Conservation (phyloP, 2,797 vertebrate species). For the Vespertilio murinus region DNA sequence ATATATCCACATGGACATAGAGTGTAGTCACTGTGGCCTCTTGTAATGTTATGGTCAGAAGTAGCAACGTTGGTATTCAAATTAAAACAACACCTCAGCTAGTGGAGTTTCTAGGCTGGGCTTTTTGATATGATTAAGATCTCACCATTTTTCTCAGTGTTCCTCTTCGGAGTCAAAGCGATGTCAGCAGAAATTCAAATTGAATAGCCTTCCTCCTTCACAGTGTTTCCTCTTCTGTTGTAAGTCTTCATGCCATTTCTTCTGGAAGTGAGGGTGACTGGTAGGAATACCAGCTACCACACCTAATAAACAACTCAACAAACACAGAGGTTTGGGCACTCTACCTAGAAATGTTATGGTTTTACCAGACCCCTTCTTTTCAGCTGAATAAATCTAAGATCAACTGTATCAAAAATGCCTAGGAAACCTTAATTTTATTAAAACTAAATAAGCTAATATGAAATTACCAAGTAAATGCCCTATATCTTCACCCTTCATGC, state of each 20-base stretch:
- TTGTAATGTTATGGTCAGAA: slow-evolving; percentile 36
- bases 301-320: background rate
- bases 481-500: background rate
- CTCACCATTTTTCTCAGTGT: background rate
- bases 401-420: background rate
- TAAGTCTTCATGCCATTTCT: slow-evolving; percentile 15
- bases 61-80: slow-evolving; percentile 20
- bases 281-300: background rate
- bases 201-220: slow-evolving; percentile 33
- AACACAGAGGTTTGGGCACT: background rate
- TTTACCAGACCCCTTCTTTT: background rate
- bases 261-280: background rate
- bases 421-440: slow-evolving; percentile 18
- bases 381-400: slow-evolving; percentile 25
- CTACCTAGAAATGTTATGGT: background rate
- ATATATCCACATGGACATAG: background rate
- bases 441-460: slow-evolving; percentile 31
- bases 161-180: background rate
- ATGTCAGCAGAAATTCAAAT: background rate
- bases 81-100: slow-evolving; percentile 5
- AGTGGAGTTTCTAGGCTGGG: background rate
- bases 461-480: background rate
- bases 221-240: background rate
- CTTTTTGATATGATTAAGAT: slow-evolving; percentile 24
- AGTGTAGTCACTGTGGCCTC: background rate